Base-by-base conservation (phyloP, 2,113 vertebrate genomes). In the Grantiella picta region DNA sequence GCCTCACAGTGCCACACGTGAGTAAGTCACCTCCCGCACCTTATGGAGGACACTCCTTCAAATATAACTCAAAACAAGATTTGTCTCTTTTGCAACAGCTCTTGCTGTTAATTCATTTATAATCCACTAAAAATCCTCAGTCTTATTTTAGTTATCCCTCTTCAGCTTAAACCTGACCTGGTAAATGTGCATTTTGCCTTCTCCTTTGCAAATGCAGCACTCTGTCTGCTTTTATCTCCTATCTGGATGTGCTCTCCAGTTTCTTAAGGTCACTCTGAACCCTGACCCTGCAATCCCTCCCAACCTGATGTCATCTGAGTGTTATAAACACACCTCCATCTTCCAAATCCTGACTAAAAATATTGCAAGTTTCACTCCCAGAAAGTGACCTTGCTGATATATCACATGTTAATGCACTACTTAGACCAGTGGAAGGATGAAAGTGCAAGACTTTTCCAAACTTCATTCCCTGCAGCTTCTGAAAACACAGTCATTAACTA, bases 261-360 rank as follows among this genome's bases (percentile, higher is more conserved):
- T 89, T 82, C 73, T 87, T 79, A 79, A 84, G 92, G 91, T 89
- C 92, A 91, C 15, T 49, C 61, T 53, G 70, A 92, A 64, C 70
- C 54, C 64, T 85, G 89, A 95, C 77, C 56, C 86, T 80, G 52
- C 71, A 82, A 73, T 63, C 82, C 64, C 71, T 95, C 68, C 86
- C 21, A 47, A 53, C 27, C 52, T 87, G 77, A 53, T 53, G 75
- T 76, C 80, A 94, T 68, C 47, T 13, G 1, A 61, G 23, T 64
- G 25, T 66, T 81, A 94, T 23, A 84, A 94, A 94, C 64, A 92
- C 5, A 60, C 24, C 71, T 92, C 29, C 29, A 47, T 44, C 80
- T 93, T 86, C 69, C 77, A 84, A 94, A 86, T 19, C 22, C n/a
- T 28, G 25, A 53, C 68, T 66, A 33, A 82, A 94, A 92, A 77